phyloP scores from a whole-genome alignment of 2,888 invertebrate genomes.

The Macropis europaea region DNA sequence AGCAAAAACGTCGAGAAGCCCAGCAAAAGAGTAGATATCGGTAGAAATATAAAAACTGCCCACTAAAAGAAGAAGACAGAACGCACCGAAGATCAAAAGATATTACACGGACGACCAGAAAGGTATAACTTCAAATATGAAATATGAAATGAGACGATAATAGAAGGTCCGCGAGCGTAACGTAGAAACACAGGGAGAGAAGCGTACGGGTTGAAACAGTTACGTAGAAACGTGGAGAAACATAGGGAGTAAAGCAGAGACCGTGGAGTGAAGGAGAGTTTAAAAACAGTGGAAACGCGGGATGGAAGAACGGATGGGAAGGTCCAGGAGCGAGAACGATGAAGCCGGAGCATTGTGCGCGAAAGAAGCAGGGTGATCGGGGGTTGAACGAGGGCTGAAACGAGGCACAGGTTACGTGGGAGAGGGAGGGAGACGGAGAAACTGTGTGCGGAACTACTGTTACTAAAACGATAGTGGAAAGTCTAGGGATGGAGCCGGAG shows the following conservation, averaged over 20 bases:
- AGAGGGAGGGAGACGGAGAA: background rate
- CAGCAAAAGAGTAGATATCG: too few species aligned
- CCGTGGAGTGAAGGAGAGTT: slow-evolving; percentile 23
- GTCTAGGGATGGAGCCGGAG: background rate
- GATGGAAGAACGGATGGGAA: background rate
- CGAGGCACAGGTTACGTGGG: background rate
- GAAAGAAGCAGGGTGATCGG: slow-evolving; percentile 1
- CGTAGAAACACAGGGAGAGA: background rate
- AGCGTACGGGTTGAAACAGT: background rate
- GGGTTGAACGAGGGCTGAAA: background rate
- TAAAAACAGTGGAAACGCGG: slow-evolving; percentile 24
- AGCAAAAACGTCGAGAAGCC: too few species aligned
- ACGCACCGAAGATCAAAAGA: too few species aligned
- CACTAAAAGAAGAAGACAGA: too few species aligned
- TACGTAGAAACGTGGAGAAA: slow-evolving; percentile 17
- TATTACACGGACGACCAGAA: too few species aligned
- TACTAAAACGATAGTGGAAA: slow-evolving; percentile 15
- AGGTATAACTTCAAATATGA: too few species aligned
- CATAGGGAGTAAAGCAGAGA: slow-evolving; percentile 35
- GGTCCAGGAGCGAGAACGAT: slow-evolving; percentile 7
- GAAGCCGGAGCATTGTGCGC: slow-evolving; percentile 1
- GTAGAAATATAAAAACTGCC: too few species aligned
- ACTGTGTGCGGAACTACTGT: background rate
- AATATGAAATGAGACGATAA: too few species aligned
- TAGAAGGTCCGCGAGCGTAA: background rate